Percentiles rank a stretch among this genome's conserved stretches.
phyloP scores from a whole-genome alignment of 2,888 invertebrate species.

The Limnephilus auricula region DNA sequence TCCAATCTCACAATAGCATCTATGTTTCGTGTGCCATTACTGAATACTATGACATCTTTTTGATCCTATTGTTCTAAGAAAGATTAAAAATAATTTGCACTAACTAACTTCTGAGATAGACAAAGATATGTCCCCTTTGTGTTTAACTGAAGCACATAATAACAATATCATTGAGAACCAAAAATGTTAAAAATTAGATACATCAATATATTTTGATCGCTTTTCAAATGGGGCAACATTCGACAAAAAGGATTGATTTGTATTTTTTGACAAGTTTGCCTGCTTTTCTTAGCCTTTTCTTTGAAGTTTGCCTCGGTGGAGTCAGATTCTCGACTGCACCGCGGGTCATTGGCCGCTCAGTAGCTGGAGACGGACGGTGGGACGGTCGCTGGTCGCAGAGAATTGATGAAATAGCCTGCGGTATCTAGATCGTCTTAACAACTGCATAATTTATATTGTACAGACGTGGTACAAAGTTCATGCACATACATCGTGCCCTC shows the following conservation, averaged over 20 bases:
- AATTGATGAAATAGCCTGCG: constrained; percentile 28
- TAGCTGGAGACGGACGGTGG: constrained; percentile 10
- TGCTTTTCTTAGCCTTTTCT: background rate
- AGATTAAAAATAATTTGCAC: background rate
- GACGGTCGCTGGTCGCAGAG: background rate
- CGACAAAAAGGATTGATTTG: background rate
- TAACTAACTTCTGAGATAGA: background rate
- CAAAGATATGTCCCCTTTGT: background rate
- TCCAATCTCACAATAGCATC: background rate
- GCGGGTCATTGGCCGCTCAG: constrained; percentile 38
- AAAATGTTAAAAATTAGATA: background rate
- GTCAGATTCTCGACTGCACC: constrained; percentile 14
- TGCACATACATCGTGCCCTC: constrained; percentile 25
- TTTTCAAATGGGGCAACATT: background rate
- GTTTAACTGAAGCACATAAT: background rate
- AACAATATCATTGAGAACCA: background rate
- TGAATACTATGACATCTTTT: background rate
- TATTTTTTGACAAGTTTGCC: background rate
- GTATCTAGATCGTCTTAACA: constrained; percentile 31
- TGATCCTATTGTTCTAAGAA: background rate
- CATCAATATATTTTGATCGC: background rate
- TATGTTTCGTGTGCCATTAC: background rate
- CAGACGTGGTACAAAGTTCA: constrained; percentile 47
- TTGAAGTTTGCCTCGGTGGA: background rate
- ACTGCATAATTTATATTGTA: constrained; percentile 42